These are phyloP conservation scores for Cyclopterus lumpus DNA, from an alignment of 2,797 vertebrate genomes.

Conservation along the genomic window DNA sequence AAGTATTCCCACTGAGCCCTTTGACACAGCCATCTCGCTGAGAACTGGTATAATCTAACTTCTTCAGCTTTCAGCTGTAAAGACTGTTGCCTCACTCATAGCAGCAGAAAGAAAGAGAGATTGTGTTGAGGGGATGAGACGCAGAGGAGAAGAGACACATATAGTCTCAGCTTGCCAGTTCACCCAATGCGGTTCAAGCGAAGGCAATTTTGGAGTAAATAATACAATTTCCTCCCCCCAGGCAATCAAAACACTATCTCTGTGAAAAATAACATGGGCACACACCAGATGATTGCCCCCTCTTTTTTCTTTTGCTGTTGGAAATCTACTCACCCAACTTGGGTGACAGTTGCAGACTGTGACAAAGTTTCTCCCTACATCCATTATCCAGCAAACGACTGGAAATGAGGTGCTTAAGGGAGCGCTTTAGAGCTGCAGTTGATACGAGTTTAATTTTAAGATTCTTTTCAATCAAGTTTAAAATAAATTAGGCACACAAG, in stretches of 20 bases:
- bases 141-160: slow-evolving; percentile 47
- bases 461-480: not conserved
- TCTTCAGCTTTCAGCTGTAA: slow-evolving; percentile 47
- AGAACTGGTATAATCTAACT: slow-evolving; percentile 38
- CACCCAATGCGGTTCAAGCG: slow-evolving; percentile 61
- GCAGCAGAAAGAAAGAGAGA: slow-evolving; percentile 41
- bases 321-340: slow-evolving; percentile 57
- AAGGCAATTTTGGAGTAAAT: slow-evolving; percentile 75
- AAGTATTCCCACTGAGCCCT: slow-evolving; percentile 47
- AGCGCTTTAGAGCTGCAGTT: not conserved
- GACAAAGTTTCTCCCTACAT: slow-evolving; percentile 53
- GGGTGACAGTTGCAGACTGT: slow-evolving; percentile 49
- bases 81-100: slow-evolving; percentile 36
- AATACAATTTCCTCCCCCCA: slow-evolving; percentile 74
- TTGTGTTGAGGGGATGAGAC: slow-evolving; percentile 43
- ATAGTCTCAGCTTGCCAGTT: slow-evolving; percentile 67
- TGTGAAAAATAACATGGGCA: slow-evolving; percentile 75
- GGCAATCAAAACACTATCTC: slow-evolving; percentile 82
- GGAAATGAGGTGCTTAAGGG: not conserved
- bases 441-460: not conserved
- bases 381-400: slow-evolving; percentile 57
- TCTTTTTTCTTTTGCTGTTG: slow-evolving; percentile 39
- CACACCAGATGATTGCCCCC: slow-evolving; percentile 73
- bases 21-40: slow-evolving; percentile 58
- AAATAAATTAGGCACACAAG: not conserved